Evolutionary conservation across 2,113 vertebrate species (phyloP).

Genomic region (Echinops telfairi): DNA sequence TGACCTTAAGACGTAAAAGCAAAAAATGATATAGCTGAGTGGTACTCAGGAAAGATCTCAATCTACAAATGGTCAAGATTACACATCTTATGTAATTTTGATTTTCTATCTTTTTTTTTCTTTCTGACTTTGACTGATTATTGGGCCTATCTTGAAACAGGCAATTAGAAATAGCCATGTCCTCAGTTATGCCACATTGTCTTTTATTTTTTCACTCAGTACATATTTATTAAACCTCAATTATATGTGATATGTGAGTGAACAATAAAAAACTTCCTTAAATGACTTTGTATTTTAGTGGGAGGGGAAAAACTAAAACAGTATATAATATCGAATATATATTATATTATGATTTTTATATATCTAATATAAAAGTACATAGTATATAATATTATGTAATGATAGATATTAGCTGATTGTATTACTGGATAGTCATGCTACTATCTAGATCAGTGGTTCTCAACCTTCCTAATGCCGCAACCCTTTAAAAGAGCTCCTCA

Average conservation of each 20-base stretch:
- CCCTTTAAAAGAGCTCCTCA: too few relatives aligned
- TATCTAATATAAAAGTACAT: neutral
- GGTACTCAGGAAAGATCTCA: neutral
- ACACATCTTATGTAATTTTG: neutral
- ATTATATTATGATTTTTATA: too few relatives aligned
- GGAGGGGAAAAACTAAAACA: too few relatives aligned
- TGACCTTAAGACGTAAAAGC: neutral
- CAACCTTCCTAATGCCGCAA: too few relatives aligned
- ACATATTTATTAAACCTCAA: neutral
- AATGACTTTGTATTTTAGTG: too few relatives aligned
- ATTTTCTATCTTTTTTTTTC: neutral
- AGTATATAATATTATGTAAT: neutral
- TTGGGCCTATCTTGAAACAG: slow-evolving; percentile 21
- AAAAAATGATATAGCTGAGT: neutral
- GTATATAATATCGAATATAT: too few relatives aligned
- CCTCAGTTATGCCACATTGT: neutral
- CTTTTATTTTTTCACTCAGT: neutral
- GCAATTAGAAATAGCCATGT: neutral
- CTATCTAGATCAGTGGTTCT: too few relatives aligned
- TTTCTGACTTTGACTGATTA: neutral
- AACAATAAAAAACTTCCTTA: too few relatives aligned
- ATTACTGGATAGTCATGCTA: neutral
- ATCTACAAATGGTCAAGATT: neutral
- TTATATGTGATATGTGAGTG: neutral
- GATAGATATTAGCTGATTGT: neutral